A percentile compares a stretch with the other conserved stretches of the same genome.
Conservation (phyloP, 2,797 vertebrate genomes). For the Thalassophryne amazonica region DNA sequence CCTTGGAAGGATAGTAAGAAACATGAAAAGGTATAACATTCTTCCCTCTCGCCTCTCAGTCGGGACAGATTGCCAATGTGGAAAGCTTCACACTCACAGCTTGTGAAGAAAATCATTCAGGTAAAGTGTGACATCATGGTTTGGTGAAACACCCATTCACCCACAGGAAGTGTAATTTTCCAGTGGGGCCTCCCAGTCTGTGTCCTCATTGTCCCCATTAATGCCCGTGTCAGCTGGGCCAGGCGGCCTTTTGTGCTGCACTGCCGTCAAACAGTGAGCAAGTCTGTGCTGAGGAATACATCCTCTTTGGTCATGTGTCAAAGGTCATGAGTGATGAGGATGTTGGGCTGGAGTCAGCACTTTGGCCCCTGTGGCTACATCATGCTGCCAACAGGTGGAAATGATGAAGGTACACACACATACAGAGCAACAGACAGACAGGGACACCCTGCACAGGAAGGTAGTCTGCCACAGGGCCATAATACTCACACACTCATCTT, state of each 20-base stretch:
- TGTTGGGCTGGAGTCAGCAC: constrained; percentile 46
- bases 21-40: no score
- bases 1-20: no score
- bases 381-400: constrained; percentile 33
- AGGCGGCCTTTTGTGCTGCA: constrained; percentile 38
- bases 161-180: constrained; percentile 38
- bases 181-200: constrained; percentile 32
- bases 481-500: no score
- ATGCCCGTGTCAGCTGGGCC: constrained; percentile 54
- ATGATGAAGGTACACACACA: constrained; percentile 19
- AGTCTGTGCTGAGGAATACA: constrained; percentile 41
- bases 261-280: constrained; percentile 39
- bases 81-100: neutral
- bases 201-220: constrained; percentile 46
- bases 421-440: neutral
- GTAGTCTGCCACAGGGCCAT: no score
- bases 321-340: constrained; percentile 39
- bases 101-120: neutral
- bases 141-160: constrained; percentile 5
- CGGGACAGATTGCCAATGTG: neutral
- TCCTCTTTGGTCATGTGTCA: constrained; percentile 46
- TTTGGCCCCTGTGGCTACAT: constrained; percentile 43
- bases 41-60: no score
- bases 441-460: no score
- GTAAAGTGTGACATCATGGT: neutral